These are phyloP conservation scores for Electrophaes corylata DNA, from an alignment of 2,888 invertebrate genomes.

Conservation along the genomic window DNA sequence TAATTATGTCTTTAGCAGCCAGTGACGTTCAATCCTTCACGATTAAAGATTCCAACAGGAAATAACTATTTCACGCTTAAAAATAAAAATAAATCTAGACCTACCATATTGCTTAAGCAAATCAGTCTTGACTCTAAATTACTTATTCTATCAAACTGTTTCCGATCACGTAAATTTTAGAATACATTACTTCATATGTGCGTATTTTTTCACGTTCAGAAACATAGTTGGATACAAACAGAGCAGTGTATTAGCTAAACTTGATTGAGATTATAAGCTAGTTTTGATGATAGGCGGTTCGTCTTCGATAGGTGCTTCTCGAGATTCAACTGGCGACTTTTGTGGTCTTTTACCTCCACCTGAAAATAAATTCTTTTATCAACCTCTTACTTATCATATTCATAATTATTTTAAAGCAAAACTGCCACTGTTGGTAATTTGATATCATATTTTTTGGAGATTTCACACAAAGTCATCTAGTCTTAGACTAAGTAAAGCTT, in stretches of 20 bases:
- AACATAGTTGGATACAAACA: neutral
- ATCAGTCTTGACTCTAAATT: constrained; percentile 30
- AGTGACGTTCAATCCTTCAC: no score
- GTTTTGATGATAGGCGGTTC: constrained; percentile 39
- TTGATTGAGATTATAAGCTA: constrained; percentile 27
- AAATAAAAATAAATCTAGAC: no score
- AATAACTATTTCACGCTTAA: no score
- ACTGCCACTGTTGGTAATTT: no score
- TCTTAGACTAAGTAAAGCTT: no score
- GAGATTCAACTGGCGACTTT: constrained; percentile 39
- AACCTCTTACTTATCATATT: neutral
- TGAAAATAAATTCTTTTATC: constrained; percentile 19
- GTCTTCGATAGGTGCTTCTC: constrained; percentile 24
- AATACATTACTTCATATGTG: neutral
- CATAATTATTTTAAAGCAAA: neutral
- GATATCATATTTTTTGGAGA: no score
- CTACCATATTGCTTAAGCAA: constrained; percentile 4
- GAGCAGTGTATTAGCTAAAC: neutral
- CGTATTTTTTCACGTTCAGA: neutral
- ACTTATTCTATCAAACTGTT: neutral
- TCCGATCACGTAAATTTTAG: neutral
- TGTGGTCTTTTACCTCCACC: constrained; percentile 40
- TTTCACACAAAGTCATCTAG: no score
- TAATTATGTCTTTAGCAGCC: no score
- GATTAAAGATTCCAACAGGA: no score